Evolutionary conservation across 2,797 vertebrate species (phyloP), one percentile per base, ranked within the genome.

Genomic region (Ataeniobius toweri): DNA sequence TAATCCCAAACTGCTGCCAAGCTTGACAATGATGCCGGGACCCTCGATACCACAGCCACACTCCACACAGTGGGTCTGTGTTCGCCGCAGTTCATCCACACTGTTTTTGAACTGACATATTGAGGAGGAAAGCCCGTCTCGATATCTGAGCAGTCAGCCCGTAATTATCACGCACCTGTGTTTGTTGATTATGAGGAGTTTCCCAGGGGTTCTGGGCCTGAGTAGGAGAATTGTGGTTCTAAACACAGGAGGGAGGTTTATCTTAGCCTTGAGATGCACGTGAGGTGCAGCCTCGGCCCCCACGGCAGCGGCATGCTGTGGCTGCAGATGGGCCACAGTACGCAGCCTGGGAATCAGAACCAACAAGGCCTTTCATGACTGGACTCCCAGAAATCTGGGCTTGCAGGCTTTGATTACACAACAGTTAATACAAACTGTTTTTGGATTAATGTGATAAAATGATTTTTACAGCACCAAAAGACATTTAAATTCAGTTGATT

Each of bases 121-220:
- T 81, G 80, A 71, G 92, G 85, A 93, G 89, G 86, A 89, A 39
- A 88, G 85, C 89, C 88, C 50, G 83, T 87, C 90, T 86, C 89
- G 90, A 93, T 94, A 94, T 94, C 91, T 77, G 91, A 94, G 92
- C 80, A 90, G 90, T 89, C 93, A 91, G 92, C 85, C 82, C 90
- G 83, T 95, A 95, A 95, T 95, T 94, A 94, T 94, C 91, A 79
- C 89, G 89, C 95, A 95, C 95, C 94, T 95, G 95, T 94, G 93
- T 94, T 94, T 94, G 94, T 94, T 93, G 94, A 94, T 93, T 91
- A 90, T 95, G 91, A 88, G 87, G 90, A 92, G 91, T 90, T 94
- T 95, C 94, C 93, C 94, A 95, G 92, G 88, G 85, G 93, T 85
- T 36, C 89, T 77, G 28, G 80, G 84, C 82, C 83, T 77, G 86